Evolutionary conservation across 2,113 vertebrate species (phyloP), one percentile per base, ranked within the genome.

Genomic region (Motacilla tschutschensis): DNA sequence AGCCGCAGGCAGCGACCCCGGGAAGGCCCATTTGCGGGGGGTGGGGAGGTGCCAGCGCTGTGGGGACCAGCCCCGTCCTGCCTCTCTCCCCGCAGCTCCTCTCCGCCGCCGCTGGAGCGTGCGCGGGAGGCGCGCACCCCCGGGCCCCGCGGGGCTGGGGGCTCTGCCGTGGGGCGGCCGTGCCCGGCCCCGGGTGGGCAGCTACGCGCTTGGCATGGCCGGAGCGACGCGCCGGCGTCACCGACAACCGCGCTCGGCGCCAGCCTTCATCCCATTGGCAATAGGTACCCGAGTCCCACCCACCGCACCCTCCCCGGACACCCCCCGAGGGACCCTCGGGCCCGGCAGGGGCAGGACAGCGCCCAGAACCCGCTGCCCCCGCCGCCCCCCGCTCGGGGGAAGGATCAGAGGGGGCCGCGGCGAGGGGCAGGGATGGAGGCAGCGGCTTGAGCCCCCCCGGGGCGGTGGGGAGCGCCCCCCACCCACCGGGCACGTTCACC

Each of bases 181-280:
- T 43, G 62, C 69, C 44, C 3, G 16, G 76, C 62, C 74, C 80
- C 8, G 2, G 65, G 21, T 25, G n/a, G 83, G 95, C 88, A 92
- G 71, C 76, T 82, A 79, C 64, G 58, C 14, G 43, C 92, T 94
- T 94, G 93, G 91, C 86, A 88, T 85, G 86, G 79, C 90, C 73
- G 36, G 80, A 91, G 69, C 16, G 43, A 81, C 1, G 44, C 55
- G 54, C 77, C 47, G 48, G 78, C 14, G 19, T 8, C 51, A 71
- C n/a, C 33, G 70, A 71, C 43, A 58, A 18, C 79, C 1, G 25
- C n/a, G 14, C 76, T 87, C 31, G 86, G 80, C 28, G 67, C 65
- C 79, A 67, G 86, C 83, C 75, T 78, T 85, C 92, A 92, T 92
- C 79, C 91, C 91, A 86, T 90, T 55, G 67, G 83, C 93, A 91